A percentile compares a stretch with the other conserved stretches of the same genome.
These are phyloP conservation scores for Glossosoma conforme DNA, from an alignment of 1,140 invertebrate genomes.

Conservation along the genomic window DNA sequence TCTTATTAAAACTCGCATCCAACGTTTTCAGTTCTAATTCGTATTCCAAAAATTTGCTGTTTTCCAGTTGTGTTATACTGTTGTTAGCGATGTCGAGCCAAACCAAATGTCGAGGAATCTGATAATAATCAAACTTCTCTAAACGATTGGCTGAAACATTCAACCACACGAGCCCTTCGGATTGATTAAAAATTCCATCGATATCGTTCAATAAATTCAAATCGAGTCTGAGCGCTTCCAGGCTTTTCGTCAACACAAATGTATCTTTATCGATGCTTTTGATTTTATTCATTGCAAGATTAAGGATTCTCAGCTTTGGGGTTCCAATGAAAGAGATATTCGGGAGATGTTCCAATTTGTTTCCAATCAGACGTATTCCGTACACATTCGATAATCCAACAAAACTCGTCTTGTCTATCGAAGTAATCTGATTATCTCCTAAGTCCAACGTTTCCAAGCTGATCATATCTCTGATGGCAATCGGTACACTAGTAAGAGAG, in stretches of 20 bases:
- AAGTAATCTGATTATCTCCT: conserved; percentile 75
- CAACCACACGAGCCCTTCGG: conserved; percentile 78
- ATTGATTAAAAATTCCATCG: conserved; percentile 76
- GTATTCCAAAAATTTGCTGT: conserved; percentile 65
- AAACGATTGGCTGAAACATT: conserved; percentile 90
- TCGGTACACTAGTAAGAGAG: conserved; percentile 70
- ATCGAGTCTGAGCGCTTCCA: conserved; percentile 83
- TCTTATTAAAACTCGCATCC: conserved; percentile 78
- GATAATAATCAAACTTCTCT: conserved; percentile 84
- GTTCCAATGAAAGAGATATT: conserved; percentile 75
- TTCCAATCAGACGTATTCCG: conserved; percentile 80
- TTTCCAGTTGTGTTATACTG: conserved; percentile 74
- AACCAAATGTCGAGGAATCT: conserved; percentile 74
- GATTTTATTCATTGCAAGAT: conserved; percentile 82
- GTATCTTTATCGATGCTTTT: conserved; percentile 73
- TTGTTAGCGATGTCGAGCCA: conserved; percentile 91
- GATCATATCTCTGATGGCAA: conserved; percentile 66
- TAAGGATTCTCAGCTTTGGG: conserved; percentile 79
- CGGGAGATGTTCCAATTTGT: conserved; percentile 80
- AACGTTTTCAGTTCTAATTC: conserved; percentile 69
- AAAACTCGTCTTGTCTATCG: conserved; percentile 73
- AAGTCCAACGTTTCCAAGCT: conserved; percentile 77
- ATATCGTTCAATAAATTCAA: conserved; percentile 81
- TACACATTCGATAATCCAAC: conserved; percentile 74
- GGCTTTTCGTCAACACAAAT: conserved; percentile 71